phyloP scores from a whole-genome alignment of 1,140 invertebrate genomes.

The Lepidurus apus region DNA sequence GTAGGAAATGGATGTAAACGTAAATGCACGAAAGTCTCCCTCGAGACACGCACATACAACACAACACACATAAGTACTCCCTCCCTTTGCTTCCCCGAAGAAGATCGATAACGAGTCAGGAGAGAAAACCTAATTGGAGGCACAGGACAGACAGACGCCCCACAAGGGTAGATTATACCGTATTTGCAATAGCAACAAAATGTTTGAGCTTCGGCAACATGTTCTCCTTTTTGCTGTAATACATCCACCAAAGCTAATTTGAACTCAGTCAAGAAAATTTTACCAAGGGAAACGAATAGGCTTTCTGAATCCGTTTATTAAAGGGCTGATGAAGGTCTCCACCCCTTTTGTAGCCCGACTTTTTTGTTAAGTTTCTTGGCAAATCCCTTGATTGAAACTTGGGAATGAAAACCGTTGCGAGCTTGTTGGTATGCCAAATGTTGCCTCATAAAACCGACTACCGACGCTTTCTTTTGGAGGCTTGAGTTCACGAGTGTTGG shows the following conservation, averaged over 20 bases:
- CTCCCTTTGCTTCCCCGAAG: background rate
- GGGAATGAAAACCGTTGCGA: background rate
- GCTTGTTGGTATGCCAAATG: background rate
- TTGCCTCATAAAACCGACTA: background rate
- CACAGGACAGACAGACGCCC: background rate
- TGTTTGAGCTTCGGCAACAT: background rate
- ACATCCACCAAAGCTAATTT: background rate
- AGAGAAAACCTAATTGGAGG: background rate
- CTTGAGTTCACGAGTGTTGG: background rate
- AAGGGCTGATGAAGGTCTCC: too few relatives aligned
- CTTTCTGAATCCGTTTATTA: too few relatives aligned
- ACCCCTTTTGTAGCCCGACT: too few relatives aligned
- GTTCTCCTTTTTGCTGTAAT: background rate
- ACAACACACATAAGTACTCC: background rate
- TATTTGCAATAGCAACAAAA: background rate
- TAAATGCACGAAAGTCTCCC: background rate
- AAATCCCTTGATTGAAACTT: background rate
- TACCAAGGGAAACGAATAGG: background rate
- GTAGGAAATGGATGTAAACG: background rate
- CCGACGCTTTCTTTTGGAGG: background rate
- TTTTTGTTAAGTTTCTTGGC: too few relatives aligned
- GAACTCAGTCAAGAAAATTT: background rate
- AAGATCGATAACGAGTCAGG: constrained; percentile 18
- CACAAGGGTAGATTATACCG: background rate
- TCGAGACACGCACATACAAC: background rate